phyloP scores from a whole-genome alignment of 2,888 invertebrate genomes.

The Orgyia antiqua region DNA sequence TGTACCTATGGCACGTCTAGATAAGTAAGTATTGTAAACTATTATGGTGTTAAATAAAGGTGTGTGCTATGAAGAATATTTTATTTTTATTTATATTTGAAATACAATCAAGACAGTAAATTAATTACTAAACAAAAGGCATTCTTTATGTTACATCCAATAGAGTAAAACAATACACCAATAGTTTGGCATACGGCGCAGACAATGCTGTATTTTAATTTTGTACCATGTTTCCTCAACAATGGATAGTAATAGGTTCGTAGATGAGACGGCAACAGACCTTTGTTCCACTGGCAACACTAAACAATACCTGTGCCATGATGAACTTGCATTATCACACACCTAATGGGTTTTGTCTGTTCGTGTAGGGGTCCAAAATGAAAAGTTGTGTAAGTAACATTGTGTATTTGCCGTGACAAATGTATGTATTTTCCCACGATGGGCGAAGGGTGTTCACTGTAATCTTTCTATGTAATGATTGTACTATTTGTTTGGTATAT shows the following conservation, averaged over 20 bases:
- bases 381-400: constrained; percentile 49
- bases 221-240: constrained; percentile 59
- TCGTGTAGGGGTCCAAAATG: constrained; percentile 38
- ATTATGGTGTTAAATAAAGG: no score
- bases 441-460: constrained; percentile 34
- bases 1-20: no score
- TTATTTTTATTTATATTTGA: no score
- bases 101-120: no score
- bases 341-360: constrained; percentile 73
- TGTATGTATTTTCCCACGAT: constrained; percentile 55
- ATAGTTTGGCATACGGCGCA: constrained; percentile 45
- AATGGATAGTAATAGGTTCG: constrained; percentile 68
- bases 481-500: constrained; percentile 16
- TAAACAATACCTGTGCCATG: constrained; percentile 69
- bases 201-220: constrained; percentile 76
- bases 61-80: no score
- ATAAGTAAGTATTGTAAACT: no score
- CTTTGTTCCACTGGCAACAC: constrained; percentile 63
- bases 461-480: constrained; percentile 26
- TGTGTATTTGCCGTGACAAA: constrained; percentile 45
- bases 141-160: constrained; percentile 7
- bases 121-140: no score
- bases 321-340: constrained; percentile 75
- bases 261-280: constrained; percentile 67
- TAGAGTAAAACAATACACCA: constrained; percentile 48